Base-by-base conservation (phyloP, 2,797 vertebrate species). In the Potorous gilbertii region DNA sequence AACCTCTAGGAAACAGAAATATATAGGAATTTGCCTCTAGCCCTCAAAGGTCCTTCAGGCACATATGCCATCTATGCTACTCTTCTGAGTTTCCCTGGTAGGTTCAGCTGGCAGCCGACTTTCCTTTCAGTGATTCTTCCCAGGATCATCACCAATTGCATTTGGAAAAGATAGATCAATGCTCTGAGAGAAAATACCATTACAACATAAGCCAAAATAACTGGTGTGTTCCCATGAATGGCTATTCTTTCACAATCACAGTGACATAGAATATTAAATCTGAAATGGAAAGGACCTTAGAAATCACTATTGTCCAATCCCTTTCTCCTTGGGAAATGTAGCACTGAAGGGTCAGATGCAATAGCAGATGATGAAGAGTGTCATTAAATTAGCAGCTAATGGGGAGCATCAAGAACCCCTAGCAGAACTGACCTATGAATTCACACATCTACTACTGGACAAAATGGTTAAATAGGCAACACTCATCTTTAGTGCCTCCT, bases 51-150 rank as follows among this genome's bases (percentile, higher is more conserved):
- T 91, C 95, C 96, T 97, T 95, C 0, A 13, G 95, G 97, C 94
- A 92, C 0, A 9, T 16, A 62, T 56, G 89, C 87, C 56, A 0
- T 96, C 62, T 92, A 46, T 90, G 96, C 93, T 52, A 92, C 54
- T 97, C 95, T 94, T 95, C 92, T 93, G 96, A 95, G 91, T 94
- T 1, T 92, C 92, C 94, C 96, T 96, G 96, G 94, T 96, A 96
- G 92, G 93, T 95, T 96, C 5, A 8, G 95, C 96, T 95, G 91
- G 94, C 0, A 96, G 0, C 94, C 96, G 96, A 40, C 92, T 93
- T 98, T 50, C 93, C 56, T 94, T 74, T 46, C 2, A 0, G 3
- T 40, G 31, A 93, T 94, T 54, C 81, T 95, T 95, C 96, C 94
- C 31, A 94, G 92, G 55, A 94, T 2, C 95, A 59, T 52, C 74